These are phyloP conservation scores for Cyphomyrmex costatus DNA, from an alignment of 1,140 invertebrate species.

Conservation along the genomic window DNA sequence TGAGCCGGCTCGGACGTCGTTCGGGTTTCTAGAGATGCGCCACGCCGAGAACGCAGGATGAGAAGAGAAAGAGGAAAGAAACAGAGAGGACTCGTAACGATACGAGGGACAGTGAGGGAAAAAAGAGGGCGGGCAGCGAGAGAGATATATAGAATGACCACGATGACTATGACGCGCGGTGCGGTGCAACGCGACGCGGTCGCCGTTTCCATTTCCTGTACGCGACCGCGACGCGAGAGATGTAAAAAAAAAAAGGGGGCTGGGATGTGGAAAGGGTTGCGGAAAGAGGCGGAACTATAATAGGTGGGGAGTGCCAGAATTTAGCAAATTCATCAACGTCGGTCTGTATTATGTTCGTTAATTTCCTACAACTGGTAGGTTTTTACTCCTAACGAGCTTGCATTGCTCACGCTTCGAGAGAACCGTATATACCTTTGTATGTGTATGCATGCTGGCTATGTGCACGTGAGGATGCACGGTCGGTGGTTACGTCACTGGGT, in stretches of 20 bases:
- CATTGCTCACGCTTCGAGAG: constrained; percentile 29
- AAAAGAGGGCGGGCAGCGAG: background rate
- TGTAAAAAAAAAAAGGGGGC: constrained; percentile 13
- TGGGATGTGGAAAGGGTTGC: constrained; percentile 19
- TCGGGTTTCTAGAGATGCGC: constrained; percentile 70
- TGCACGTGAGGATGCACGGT: constrained; percentile 41
- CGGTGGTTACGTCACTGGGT: constrained; percentile 36
- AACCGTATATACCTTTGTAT: background rate
- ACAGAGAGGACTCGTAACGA: background rate
- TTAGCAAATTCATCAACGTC: constrained; percentile 53
- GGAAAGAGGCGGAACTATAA: constrained; percentile 4
- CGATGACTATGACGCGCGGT: constrained; percentile 50
- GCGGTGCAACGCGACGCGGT: background rate
- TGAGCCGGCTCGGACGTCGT: constrained; percentile 64
- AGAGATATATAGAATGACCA: constrained; percentile 46
- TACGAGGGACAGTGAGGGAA: constrained; percentile 10
- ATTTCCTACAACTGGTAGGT: constrained; percentile 38
- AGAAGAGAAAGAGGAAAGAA: background rate
- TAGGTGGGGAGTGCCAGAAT: constrained; percentile 17
- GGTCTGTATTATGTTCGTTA: constrained; percentile 41
- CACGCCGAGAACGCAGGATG: constrained; percentile 36
- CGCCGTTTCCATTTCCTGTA: constrained; percentile 67
- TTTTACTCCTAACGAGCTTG: constrained; percentile 43
- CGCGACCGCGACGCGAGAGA: constrained; percentile 36
- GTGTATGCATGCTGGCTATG: background rate